Conservation (phyloP, 2,888 invertebrate genomes). For the Prosapia bicincta region DNA sequence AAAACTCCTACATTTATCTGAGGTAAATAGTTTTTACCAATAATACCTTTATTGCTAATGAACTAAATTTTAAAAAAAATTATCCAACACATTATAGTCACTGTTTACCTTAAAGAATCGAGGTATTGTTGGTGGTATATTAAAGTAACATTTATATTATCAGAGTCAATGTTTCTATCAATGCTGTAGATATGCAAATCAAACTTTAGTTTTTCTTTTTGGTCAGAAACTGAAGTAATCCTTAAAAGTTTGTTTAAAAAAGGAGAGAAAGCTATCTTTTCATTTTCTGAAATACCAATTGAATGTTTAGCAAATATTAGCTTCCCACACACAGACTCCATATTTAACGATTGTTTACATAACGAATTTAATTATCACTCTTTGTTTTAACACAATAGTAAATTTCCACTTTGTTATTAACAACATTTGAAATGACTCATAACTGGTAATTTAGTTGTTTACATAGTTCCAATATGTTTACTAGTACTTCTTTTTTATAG, state of each 20-base stretch:
- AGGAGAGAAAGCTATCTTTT: neutral
- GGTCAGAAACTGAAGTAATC: neutral
- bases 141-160: neutral
- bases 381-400: no score
- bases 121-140: neutral
- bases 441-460: no score
- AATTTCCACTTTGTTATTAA: no score
- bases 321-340: neutral
- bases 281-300: neutral
- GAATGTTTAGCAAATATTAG: neutral
- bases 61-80: no score
- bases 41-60: no score
- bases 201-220: neutral
- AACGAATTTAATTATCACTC: no score
- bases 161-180: neutral
- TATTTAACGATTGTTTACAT: no score
- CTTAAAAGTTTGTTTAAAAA: neutral
- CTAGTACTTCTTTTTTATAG: no score
- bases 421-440: no score
- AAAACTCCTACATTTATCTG: no score
- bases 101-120: neutral
- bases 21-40: no score
- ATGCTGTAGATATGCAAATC: neutral
- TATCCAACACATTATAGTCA: neutral
- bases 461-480: no score